Conservation (phyloP, 2,113 vertebrate genomes). For the Alligator sinensis region DNA sequence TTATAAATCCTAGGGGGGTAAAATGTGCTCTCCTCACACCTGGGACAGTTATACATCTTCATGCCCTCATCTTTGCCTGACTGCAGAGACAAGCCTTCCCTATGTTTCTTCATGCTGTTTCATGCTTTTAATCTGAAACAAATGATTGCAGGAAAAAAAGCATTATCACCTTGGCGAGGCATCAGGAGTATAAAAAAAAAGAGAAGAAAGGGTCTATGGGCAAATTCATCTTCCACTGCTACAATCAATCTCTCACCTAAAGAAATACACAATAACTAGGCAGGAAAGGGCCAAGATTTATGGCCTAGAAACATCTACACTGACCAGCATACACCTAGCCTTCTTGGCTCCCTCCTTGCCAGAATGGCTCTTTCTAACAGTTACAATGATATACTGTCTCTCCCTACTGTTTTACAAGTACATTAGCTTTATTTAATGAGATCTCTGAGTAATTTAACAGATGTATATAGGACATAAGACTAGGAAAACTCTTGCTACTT, state of each 20-base stretch:
- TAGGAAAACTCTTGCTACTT: constrained; percentile 84
- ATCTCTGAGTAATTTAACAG: constrained; percentile 95
- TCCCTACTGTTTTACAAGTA: constrained; percentile 99
- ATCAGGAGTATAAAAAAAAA: constrained; percentile 73
- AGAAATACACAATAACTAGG: constrained; percentile 99
- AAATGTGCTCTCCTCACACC: constrained; percentile 52
- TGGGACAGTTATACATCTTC: constrained; percentile 83
- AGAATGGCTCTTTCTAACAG: constrained; percentile 89
- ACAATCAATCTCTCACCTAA: constrained; percentile 99
- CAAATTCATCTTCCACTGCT: constrained; percentile 98
- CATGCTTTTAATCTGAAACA: constrained; percentile 93
- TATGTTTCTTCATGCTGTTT: constrained; percentile 80
- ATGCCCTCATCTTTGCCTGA: constrained; percentile 71
- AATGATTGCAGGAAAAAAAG: constrained; percentile 84
- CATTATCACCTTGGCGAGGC: constrained; percentile 83
- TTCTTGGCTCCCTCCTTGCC: constrained; percentile 86
- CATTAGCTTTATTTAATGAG: constrained; percentile 99
- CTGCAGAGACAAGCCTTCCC: constrained; percentile 62
- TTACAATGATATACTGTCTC: constrained; percentile 96
- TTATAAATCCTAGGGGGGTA: constrained; percentile 51
- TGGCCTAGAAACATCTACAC: constrained; percentile 94
- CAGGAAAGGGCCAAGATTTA: constrained; percentile 98
- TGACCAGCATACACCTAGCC: constrained; percentile 97
- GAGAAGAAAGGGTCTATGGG: constrained; percentile 89
- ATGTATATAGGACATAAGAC: constrained; percentile 91